phyloP scores from a whole-genome alignment of 2,888 invertebrate genomes.

The Euplexia lucipara region DNA sequence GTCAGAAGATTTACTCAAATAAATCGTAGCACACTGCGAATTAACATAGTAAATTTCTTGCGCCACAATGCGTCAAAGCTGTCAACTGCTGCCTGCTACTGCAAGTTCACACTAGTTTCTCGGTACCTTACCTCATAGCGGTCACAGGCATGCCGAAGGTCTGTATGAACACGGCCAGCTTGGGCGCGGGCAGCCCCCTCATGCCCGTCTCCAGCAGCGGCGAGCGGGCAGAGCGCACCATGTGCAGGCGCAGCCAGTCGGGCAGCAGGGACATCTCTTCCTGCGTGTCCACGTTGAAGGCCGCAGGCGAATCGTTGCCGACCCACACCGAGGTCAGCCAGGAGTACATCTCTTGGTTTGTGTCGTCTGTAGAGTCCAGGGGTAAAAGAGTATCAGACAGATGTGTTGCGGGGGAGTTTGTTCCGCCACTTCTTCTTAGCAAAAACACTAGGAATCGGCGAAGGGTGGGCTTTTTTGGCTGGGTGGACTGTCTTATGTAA shows the following conservation, averaged over 20 bases:
- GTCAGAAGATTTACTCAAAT: no score
- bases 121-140: conserved; percentile 93
- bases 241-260: conserved; percentile 97
- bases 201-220: conserved; percentile 96
- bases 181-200: conserved; percentile 96
- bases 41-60: no score
- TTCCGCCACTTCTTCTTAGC: no score
- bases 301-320: conserved; percentile 94
- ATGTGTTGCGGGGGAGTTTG: no score
- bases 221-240: conserved; percentile 96
- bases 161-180: conserved; percentile 98
- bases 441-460: no score
- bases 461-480: no score
- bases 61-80: no score
- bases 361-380: conserved; percentile 77
- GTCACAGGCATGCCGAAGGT: conserved; percentile 98
- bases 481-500: no score
- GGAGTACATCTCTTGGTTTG: conserved; percentile 93
- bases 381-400: no score
- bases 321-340: conserved; percentile 93
- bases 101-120: no score
- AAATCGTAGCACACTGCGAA: no score
- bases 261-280: conserved; percentile 96
- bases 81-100: no score
- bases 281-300: conserved; percentile 92